phyloP scores from a whole-genome alignment of 2,888 invertebrate genomes.

The Pachymerium ferrugineum region DNA sequence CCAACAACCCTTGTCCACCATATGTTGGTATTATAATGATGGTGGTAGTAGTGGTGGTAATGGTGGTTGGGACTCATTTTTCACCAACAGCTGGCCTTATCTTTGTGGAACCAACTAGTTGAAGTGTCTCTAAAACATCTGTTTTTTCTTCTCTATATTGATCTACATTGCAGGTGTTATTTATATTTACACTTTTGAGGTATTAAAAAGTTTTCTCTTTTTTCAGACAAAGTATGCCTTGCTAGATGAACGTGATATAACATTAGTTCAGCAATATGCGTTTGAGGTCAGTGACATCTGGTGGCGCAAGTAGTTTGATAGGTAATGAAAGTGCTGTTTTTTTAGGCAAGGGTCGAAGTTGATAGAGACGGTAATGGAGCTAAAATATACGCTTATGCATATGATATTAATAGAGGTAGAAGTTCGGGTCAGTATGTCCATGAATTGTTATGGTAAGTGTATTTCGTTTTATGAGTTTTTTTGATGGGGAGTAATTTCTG shows the following conservation, averaged over 20 bases:
- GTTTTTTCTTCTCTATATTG: too few relatives aligned
- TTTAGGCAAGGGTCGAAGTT: constrained; percentile 50
- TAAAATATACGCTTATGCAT: constrained; percentile 50
- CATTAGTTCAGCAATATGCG: constrained; percentile 49
- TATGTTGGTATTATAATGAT: constrained; percentile 1
- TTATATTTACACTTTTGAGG: not conserved
- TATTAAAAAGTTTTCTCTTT: too few relatives aligned
- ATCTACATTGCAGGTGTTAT: not conserved
- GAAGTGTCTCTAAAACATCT: not conserved
- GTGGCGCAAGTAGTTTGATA: not conserved
- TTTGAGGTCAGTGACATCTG: constrained; percentile 47
- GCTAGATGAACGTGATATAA: constrained; percentile 52
- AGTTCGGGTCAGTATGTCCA: constrained; percentile 48
- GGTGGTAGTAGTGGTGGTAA: not conserved
- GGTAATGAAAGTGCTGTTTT: constrained; percentile 21
- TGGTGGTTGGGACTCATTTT: not conserved
- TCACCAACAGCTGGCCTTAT: not conserved
- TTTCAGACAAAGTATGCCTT: constrained; percentile 51
- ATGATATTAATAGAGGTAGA: constrained; percentile 46
- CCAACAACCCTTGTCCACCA: not conserved
- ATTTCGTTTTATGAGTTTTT: not conserved
- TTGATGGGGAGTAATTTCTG: not conserved
- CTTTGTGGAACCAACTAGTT: not conserved
- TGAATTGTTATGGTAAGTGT: constrained; percentile 49
- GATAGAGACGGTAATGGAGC: constrained; percentile 52